Base-by-base conservation (phyloP, 2,113 vertebrate species). In the Ochotona curzoniae region DNA sequence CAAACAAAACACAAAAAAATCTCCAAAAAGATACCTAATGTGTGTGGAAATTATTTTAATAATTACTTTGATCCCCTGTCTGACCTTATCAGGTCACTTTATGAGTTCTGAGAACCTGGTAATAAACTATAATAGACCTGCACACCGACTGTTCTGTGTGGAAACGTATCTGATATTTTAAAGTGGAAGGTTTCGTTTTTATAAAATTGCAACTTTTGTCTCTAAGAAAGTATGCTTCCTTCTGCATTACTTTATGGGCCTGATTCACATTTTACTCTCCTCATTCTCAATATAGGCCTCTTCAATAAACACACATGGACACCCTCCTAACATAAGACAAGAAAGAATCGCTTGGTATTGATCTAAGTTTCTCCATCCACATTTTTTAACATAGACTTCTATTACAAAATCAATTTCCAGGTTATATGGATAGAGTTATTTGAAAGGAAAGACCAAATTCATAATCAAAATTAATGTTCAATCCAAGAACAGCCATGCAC, bases 381-480 rank as follows among this genome's bases (percentile, higher is more conserved):
- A 71, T 76, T 87, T 95, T 89, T 67, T n/a, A 76, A 20, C 54
- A 78, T n/a, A 54, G 70, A 71, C 70, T 89, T 89, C 87, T 64
- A 89, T 80, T 87, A 92, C 14, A 78, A 90, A 94, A 85, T 88
- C 73, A 84, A n/a, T 88, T 94, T 93, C 92, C 49, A 87, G 44
- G 25, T 63, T 93, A 76, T 67, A 61, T 35, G 69, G 21, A 86
- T 78, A 81, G 25, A 30, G 11, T 83, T 86, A 87, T 70, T 91
- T 92, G 78, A 89, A 89, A 96, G 66, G 38, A 88, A 95, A 84
- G 25, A 49, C 23, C 61, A 92, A 94, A 64, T 84, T 87, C 25
- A 47, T 94, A 88, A 91, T 89, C 75, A 93, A 93, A 89, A 83
- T 32, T 87, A 92, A 93, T 67, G 20, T 71, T 84, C 13, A 64